Conservation (phyloP, 2,797 vertebrate species). For the Megalops cyprinoides region DNA sequence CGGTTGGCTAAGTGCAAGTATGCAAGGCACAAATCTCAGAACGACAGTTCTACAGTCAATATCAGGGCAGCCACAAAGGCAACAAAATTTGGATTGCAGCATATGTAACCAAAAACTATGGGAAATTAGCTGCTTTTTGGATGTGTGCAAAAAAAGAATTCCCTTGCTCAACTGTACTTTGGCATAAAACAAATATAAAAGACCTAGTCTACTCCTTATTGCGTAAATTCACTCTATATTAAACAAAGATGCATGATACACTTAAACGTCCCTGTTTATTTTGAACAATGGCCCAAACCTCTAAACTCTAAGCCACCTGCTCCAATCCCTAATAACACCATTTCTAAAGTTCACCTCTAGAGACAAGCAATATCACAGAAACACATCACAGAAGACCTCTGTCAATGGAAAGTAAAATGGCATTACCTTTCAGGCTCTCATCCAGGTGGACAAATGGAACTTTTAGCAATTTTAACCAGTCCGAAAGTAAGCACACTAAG, state of each 20-base stretch:
- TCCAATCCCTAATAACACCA: neutral
- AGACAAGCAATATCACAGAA: neutral
- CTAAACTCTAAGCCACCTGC: neutral
- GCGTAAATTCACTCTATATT: neutral
- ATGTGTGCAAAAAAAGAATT: neutral
- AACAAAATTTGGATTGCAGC: neutral
- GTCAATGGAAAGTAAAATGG: slow-evolving; percentile 21
- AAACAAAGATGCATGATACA: neutral
- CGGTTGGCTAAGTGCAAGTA: neutral
- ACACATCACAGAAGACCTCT: neutral
- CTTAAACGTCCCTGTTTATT: neutral
- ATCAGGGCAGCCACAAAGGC: neutral
- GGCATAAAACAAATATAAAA: neutral
- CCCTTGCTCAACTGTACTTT: neutral
- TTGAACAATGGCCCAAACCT: neutral
- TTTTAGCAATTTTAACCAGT: neutral
- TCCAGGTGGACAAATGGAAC: slow-evolving; percentile 33
- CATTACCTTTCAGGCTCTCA: slow-evolving; percentile 48
- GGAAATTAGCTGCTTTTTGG: neutral
- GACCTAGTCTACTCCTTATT: neutral
- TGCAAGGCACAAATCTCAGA: neutral
- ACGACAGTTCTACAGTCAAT: neutral
- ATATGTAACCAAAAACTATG: neutral
- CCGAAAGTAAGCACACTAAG: neutral
- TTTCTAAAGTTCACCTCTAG: neutral